A percentile compares a stretch with the other conserved stretches of the same genome.
phyloP scores from a whole-genome alignment of 2,888 invertebrate species.

The Temnothorax rugatulus region DNA sequence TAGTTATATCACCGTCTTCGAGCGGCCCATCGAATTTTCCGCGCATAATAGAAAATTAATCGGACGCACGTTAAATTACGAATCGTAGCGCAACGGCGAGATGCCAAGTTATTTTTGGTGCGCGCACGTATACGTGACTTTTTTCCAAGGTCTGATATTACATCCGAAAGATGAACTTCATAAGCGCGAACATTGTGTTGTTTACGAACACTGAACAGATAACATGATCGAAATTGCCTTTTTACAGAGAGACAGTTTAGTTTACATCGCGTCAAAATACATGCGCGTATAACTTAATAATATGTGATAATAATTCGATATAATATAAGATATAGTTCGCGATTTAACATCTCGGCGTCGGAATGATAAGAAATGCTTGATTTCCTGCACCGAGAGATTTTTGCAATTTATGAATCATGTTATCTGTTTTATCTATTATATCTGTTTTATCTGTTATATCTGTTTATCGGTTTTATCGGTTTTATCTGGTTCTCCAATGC shows the following conservation, averaged over 20 bases:
- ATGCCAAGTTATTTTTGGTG: slow-evolving; percentile 75
- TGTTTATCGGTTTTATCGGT: too few species aligned
- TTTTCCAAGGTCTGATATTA: slow-evolving; percentile 73
- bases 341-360: not conserved
- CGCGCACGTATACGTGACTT: slow-evolving; percentile 62
- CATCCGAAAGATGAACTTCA: slow-evolving; percentile 61
- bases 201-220: not conserved
- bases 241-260: not conserved
- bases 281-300: slow-evolving; percentile 19
- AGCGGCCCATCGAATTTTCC: slow-evolving; percentile 10
- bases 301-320: slow-evolving; percentile 25
- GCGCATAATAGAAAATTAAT: slow-evolving; percentile 64
- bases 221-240: not conserved
- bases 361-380: not conserved
- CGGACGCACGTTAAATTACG: slow-evolving; percentile 63
- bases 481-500: not conserved
- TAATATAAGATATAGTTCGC: not conserved
- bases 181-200: slow-evolving; percentile 33
- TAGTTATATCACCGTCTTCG: not conserved
- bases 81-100: slow-evolving; percentile 57
- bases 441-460: not conserved
- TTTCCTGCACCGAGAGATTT: not conserved
- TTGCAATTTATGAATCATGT: not conserved
- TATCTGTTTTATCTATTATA: not conserved
- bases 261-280: not conserved